Evolutionary conservation across 2,113 vertebrate genomes (phyloP).

Genomic region (Hoplias malabaricus): DNA sequence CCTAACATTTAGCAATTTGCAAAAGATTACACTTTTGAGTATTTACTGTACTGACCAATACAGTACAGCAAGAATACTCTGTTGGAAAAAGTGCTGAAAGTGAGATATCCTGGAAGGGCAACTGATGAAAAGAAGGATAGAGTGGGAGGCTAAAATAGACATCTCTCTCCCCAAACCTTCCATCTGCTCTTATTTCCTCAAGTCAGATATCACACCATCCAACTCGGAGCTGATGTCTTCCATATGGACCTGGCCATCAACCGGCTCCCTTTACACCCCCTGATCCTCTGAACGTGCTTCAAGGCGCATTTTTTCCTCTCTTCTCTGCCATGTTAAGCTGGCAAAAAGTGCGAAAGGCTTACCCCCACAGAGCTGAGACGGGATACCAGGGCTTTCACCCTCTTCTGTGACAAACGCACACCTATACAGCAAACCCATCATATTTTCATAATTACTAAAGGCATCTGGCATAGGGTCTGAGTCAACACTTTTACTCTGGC

Average conservation of each 20-base stretch:
- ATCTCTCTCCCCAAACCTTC: constrained; percentile 48
- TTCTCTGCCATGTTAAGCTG: not conserved
- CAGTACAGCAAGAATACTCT: too few relatives aligned
- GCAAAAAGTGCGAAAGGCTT: constrained; percentile 22
- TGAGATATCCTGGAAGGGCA: constrained; percentile 33
- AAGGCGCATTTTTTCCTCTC: constrained; percentile 40
- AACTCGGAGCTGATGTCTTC: constrained; percentile 65
- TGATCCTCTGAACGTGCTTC: constrained; percentile 62
- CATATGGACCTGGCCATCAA: constrained; percentile 67
- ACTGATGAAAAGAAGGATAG: constrained; percentile 25
- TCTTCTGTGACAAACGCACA: constrained; percentile 16
- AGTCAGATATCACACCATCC: constrained; percentile 58
- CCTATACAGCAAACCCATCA: constrained; percentile 48
- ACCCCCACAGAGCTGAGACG: constrained; percentile 48
- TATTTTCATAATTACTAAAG: constrained; percentile 70
- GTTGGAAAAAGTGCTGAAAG: not conserved
- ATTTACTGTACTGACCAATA: too few relatives aligned
- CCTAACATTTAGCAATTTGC: too few relatives aligned
- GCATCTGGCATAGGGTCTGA: constrained; percentile 66
- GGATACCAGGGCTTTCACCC: constrained; percentile 52
- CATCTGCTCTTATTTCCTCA: constrained; percentile 1
- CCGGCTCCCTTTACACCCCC: constrained; percentile 64
- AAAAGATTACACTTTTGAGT: too few relatives aligned
- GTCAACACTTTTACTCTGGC: constrained; percentile 69
- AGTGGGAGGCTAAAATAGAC: constrained; percentile 34